Evolutionary conservation across 2,888 invertebrate genomes (phyloP).

Genomic region (Coenonympha glycerion): DNA sequence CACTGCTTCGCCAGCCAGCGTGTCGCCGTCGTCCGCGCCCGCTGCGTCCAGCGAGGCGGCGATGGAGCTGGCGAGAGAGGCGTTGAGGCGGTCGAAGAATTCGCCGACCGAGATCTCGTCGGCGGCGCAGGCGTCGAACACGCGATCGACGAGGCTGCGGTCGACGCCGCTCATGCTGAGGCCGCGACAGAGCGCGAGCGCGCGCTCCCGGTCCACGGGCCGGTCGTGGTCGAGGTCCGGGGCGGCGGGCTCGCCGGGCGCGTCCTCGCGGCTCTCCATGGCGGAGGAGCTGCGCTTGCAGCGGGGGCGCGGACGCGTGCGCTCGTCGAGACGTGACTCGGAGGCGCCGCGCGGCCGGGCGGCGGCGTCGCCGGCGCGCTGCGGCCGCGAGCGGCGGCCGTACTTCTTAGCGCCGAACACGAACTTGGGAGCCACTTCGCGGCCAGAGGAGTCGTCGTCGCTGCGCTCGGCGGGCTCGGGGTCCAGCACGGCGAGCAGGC

Average conservation of each 20-base stretch:
- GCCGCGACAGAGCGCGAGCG: slow-evolving; percentile 55
- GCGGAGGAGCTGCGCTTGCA: slow-evolving; percentile 52
- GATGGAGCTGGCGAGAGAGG: slow-evolving; percentile 50
- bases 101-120: slow-evolving; percentile 63
- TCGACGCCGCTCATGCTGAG: slow-evolving; percentile 60
- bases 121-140: slow-evolving; percentile 46
- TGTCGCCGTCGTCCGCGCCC: slow-evolving; percentile 19
- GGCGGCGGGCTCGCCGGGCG: slow-evolving; percentile 27
- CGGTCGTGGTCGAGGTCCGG: slow-evolving; percentile 50
- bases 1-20: slow-evolving; percentile 69
- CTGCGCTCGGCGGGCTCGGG: slow-evolving; percentile 38
- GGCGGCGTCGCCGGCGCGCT: slow-evolving; percentile 40
- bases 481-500: slow-evolving; percentile 81
- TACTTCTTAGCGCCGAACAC: slow-evolving; percentile 85
- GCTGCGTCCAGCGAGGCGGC: slow-evolving; percentile 36
- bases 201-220: slow-evolving; percentile 51
- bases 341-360: slow-evolving; percentile 49
- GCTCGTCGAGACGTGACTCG: slow-evolving; percentile 50
- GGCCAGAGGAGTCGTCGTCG: slow-evolving; percentile 77
- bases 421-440: slow-evolving; percentile 83
- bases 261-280: slow-evolving; percentile 41
- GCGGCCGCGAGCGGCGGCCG: slow-evolving; percentile 82
- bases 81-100: slow-evolving; percentile 60
- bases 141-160: slow-evolving; percentile 47
- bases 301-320: slow-evolving; percentile 40